Evolutionary conservation across 2,113 vertebrate species (phyloP).

Genomic region (Alligator mississippiensis): DNA sequence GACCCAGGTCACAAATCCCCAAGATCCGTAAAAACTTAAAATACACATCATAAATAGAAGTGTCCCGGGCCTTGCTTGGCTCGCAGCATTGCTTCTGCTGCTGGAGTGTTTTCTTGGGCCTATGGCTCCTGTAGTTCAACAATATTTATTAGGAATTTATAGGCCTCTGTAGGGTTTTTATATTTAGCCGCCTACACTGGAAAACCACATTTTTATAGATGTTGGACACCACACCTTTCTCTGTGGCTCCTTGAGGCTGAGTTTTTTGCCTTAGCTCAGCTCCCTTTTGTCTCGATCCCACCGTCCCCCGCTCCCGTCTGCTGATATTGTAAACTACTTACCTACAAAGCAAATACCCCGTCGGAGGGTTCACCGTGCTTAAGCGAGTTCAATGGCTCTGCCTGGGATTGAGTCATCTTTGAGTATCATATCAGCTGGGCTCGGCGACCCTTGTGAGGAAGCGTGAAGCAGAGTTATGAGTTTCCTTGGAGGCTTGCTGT

Average conservation of each 20-base stretch:
- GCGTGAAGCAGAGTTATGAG: background rate
- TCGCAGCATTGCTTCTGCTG: conserved; percentile 10
- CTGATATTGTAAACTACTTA: background rate
- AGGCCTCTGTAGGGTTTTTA: conserved; percentile 69
- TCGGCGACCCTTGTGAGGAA: background rate
- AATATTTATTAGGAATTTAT: conserved; percentile 73
- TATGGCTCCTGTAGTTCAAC: conserved; percentile 58
- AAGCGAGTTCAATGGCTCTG: background rate
- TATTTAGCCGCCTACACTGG: conserved; percentile 71
- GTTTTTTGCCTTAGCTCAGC: background rate
- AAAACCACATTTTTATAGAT: conserved; percentile 76
- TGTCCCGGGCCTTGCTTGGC: background rate
- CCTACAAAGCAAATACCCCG: background rate
- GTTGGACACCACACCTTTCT: conserved; percentile 65
- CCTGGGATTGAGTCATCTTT: conserved; percentile 2
- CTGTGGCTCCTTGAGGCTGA: conserved; percentile 40
- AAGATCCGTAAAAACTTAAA: background rate
- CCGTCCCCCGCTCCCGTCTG: background rate
- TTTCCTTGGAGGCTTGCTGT: background rate
- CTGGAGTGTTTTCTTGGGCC: conserved; percentile 36
- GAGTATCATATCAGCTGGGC: background rate
- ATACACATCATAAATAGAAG: conserved; percentile 29
- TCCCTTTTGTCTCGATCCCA: background rate
- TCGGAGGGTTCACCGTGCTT: background rate
- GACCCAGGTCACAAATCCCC: conserved; percentile 28